Base-by-base conservation (phyloP, 2,797 vertebrate genomes). In the Pogonophryne albipinna region DNA sequence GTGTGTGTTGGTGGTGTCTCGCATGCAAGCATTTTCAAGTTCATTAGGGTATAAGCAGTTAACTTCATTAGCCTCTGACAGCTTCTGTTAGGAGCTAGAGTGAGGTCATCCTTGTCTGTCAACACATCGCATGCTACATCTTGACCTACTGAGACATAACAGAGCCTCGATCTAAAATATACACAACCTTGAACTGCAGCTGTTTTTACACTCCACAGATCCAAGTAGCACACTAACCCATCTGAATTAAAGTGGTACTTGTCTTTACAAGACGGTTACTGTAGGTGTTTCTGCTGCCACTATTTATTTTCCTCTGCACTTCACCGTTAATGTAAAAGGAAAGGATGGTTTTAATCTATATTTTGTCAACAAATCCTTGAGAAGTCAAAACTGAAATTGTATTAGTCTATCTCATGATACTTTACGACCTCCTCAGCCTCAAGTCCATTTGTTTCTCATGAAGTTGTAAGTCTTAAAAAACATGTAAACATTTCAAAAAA, bases 61-160 rank as follows among this genome's bases (percentile, higher is more conserved):
- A 89, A 90, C 77, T 78, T 83, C 34, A 79, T 92, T 89, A 91
- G 78, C 51, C 56, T 75, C 57, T 51, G 74, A 83, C 75, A 72
- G 85, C 88, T 84, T 89, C 88, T 92, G 91, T 70, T 88, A 4
- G 68, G 68, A 74, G 69, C 14, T 13, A 47, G 31, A 58, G 38
- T 80, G 88, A 91, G 60, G 59, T 86, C 77, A 78, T 53, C 67
- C 31, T 38, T 55, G 15, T 78, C 71, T 14, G 49, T 74, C 63
- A 53, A 38, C 61, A 53, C 41, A 42, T 42, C n/a, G 20, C 66
- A 45, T 4, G n/a, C 72, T 74, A 53, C 55, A 50, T 68, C 27
- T 61, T 17, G 65, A 1, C 20, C 47, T 34, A 5, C 56, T 45
- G 13, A 65, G 44, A 20, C 17, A 34, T 60, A 38, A 46, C 57